Percentiles rank a stretch among this genome's conserved stretches.
These are phyloP conservation scores for Eupithecia inturbata DNA, from an alignment of 2,888 invertebrate species.

Conservation along the genomic window DNA sequence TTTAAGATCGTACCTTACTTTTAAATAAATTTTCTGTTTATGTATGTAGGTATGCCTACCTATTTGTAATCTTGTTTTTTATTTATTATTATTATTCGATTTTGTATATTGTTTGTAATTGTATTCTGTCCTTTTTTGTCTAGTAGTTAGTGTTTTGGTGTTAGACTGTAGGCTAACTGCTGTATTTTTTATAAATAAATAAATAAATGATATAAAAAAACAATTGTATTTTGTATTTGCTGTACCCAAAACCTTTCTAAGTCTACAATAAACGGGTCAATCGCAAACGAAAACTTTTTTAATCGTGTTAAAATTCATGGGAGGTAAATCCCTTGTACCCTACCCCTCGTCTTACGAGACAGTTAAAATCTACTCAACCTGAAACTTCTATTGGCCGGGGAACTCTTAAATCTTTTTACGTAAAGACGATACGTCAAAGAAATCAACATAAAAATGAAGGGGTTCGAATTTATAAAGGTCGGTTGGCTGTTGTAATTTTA, in stretches of 20 bases:
- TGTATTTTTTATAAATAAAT: too few relatives aligned
- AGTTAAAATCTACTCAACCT: conserved; percentile 60
- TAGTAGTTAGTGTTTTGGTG: too few relatives aligned
- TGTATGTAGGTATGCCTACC: too few relatives aligned
- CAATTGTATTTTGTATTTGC: too few relatives aligned
- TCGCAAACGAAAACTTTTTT: conserved; percentile 40
- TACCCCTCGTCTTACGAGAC: conserved; percentile 48
- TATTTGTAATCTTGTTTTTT: too few relatives aligned
- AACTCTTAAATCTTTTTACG: conserved; percentile 60
- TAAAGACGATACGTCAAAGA: conserved; percentile 58
- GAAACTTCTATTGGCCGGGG: conserved; percentile 64
- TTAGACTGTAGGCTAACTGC: too few relatives aligned
- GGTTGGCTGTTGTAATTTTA: conserved; percentile 9
- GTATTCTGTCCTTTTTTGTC: too few relatives aligned
- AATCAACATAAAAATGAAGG: conserved; percentile 45
- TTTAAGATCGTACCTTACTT: too few relatives aligned
- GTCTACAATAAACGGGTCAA: conserved; percentile 15
- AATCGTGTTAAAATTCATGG: conserved; percentile 43
- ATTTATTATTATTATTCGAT: too few relatives aligned
- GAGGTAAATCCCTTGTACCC: conserved; percentile 36
- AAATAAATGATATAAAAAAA: too few relatives aligned
- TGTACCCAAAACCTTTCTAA: neutral
- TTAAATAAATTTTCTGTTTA: too few relatives aligned
- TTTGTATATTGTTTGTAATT: too few relatives aligned
- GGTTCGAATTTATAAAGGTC: conserved; percentile 27